These are phyloP conservation scores for Chrysogorgia sp. DNA, from an alignment of 92 coral and sea anemone species.

Conservation along the genomic window DNA sequence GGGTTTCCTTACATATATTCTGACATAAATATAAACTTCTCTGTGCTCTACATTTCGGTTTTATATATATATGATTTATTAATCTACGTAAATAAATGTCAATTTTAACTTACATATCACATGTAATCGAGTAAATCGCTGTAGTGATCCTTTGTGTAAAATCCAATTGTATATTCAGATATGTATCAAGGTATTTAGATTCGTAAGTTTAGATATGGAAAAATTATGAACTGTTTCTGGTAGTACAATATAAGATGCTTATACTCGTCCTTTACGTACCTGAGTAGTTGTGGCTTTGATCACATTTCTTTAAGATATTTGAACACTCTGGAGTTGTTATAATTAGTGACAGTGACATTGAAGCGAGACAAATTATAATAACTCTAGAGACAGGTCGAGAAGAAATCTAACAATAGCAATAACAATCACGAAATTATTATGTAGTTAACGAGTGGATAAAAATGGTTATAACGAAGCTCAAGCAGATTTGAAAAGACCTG, in stretches of 20 bases:
- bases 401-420: constrained; percentile 11
- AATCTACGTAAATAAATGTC: no score
- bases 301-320: neutral
- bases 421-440: neutral
- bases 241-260: neutral
- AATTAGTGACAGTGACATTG: constrained; percentile 2
- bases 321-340: neutral
- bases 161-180: no score
- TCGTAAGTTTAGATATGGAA: no score
- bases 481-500: neutral
- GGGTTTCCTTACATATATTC: no score
- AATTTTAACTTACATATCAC: no score
- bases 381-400: constrained; percentile 4
- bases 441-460: neutral
- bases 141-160: no score
- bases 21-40: no score
- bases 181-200: no score
- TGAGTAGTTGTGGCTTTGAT: constrained; percentile 4
- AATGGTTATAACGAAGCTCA: neutral
- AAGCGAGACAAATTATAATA: constrained; percentile 29
- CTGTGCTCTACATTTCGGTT: no score
- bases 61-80: no score
- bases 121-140: no score
- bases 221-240: no score
- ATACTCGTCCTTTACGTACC: neutral